Percentiles rank a stretch among this genome's conserved stretches.
Conservation (phyloP, 2,888 invertebrate genomes). For the Seladonia tumulorum region DNA sequence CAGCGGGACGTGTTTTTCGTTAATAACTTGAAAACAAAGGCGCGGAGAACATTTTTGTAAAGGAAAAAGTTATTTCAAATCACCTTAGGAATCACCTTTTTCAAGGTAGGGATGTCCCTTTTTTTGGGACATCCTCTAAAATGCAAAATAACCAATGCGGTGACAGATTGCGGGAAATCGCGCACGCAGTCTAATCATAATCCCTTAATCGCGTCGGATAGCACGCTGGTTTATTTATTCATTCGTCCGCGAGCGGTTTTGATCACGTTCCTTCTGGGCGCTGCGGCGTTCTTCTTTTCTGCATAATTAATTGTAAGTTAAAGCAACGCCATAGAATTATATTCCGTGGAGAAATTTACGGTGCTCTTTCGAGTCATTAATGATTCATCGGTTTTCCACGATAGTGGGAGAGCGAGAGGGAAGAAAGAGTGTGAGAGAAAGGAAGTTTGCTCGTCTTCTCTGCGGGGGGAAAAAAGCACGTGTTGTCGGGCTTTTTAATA, state of each 20-base stretch:
- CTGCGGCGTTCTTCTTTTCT: conserved; percentile 35
- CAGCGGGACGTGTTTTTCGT: not conserved
- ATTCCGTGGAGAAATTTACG: conserved; percentile 35
- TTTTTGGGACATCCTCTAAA: not conserved
- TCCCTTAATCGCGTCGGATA: conserved; percentile 29
- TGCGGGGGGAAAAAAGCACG: not conserved
- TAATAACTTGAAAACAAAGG: not conserved
- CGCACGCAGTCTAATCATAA: conserved; percentile 20
- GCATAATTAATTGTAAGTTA: conserved; percentile 52
- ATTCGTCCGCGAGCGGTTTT: not conserved
- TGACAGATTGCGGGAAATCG: conserved; percentile 19
- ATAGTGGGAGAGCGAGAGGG: not conserved
- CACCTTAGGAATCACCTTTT: not conserved
- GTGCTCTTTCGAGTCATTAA: conserved; percentile 49
- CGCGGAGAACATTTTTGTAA: not conserved
- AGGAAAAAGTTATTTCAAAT: not conserved
- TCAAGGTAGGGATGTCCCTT: too few species aligned
- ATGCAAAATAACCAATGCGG: not conserved
- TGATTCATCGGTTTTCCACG: conserved; percentile 30
- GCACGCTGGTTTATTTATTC: conserved; percentile 40
- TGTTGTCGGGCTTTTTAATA: not conserved
- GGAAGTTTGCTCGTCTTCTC: not conserved
- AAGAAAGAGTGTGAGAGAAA: not conserved
- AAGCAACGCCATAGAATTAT: conserved; percentile 28
- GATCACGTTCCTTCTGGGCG: not conserved